phyloP scores from a whole-genome alignment of 2,113 vertebrate species.

The Sterrhoptilus dennistouni region DNA sequence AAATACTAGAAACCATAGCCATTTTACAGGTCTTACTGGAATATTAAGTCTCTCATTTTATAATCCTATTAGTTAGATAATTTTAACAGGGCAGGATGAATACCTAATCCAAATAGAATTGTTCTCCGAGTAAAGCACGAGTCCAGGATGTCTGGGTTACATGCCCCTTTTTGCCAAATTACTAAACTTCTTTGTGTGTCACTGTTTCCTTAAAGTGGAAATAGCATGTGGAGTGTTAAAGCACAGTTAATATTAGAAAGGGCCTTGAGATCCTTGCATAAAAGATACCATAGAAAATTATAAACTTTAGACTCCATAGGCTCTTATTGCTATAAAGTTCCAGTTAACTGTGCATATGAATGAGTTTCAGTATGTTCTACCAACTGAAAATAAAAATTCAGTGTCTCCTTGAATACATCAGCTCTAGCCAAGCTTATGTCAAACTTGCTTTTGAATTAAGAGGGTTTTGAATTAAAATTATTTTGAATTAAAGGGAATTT shows the following conservation, averaged over 20 bases:
- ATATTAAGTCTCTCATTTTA: not conserved
- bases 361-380: not conserved
- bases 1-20: not conserved
- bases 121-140: not conserved
- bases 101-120: not conserved
- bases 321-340: not conserved
- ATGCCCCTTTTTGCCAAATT: not conserved
- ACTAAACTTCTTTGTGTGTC: not conserved
- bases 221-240: not conserved
- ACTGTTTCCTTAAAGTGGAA: not conserved
- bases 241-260: not conserved
- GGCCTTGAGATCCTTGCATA: not conserved
- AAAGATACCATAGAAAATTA: not conserved
- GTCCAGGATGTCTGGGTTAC: not conserved
- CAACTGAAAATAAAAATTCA: not conserved
- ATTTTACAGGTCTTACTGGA: not conserved
- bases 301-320: not conserved
- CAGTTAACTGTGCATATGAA: not conserved
- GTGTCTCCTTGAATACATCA: not conserved
- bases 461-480: not conserved
- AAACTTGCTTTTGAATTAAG: not conserved
- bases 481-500: not conserved
- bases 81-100: not conserved
- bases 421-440: not conserved
- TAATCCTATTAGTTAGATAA: not conserved